Conservation (phyloP, 2,888 invertebrate species). For the Dascillus cervinus region DNA sequence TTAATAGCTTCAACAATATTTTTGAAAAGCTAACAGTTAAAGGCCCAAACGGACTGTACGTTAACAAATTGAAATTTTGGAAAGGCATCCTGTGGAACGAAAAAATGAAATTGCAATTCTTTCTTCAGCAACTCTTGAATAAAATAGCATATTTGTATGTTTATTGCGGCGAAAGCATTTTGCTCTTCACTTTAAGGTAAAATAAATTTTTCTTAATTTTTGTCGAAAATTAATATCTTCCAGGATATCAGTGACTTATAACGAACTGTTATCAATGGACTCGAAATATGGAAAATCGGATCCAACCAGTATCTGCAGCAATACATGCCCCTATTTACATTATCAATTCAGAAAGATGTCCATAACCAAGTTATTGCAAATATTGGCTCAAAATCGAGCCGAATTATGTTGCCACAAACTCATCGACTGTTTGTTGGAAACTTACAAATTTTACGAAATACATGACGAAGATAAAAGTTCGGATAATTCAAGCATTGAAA, state of each 20-base stretch:
- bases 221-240: no score
- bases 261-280: conserved; percentile 53
- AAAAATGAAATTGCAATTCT: conserved; percentile 50
- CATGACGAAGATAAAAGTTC: conserved; percentile 45
- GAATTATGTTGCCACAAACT: conserved; percentile 63
- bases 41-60: no score
- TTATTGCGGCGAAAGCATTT: conserved; percentile 51
- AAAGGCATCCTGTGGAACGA: conserved; percentile 48
- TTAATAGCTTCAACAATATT: conserved; percentile 47
- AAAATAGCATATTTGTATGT: conserved; percentile 51
- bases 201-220: no score
- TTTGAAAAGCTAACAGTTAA: conserved; percentile 47
- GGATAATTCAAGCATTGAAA: conserved; percentile 57
- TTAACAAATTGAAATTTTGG: conserved; percentile 48
- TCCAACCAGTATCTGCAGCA: conserved; percentile 60
- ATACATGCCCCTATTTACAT: conserved; percentile 65
- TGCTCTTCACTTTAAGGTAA: conserved; percentile 51
- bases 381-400: conserved; percentile 59
- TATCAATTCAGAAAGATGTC: conserved; percentile 65
- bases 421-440: conserved; percentile 61
- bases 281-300: conserved; percentile 48
- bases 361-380: conserved; percentile 66
- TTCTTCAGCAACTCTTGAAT: conserved; percentile 47
- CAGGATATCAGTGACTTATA: conserved; percentile 58
- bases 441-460: conserved; percentile 53